A percentile compares a stretch with the other conserved stretches of the same genome.
Evolutionary conservation across 1,140 invertebrate genomes (phyloP).

Genomic region (Temnothorax longispinosus): DNA sequence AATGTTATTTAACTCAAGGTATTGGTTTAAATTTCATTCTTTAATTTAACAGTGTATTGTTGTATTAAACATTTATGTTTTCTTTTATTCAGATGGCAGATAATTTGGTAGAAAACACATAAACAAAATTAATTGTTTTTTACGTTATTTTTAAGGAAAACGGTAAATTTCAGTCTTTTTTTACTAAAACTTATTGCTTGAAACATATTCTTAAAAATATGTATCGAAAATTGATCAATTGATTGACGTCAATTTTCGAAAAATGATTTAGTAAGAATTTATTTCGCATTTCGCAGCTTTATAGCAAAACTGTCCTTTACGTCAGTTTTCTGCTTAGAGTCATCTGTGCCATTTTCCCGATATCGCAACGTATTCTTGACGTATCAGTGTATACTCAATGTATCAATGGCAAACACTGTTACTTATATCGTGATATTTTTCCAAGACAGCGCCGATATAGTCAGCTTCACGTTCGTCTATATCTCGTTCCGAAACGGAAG

Average conservation of each 20-base stretch:
- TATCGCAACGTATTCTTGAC: constrained; percentile 8
- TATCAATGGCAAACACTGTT: constrained; percentile 33
- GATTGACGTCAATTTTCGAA: not conserved
- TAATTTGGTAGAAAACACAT: not conserved
- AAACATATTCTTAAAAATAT: not conserved
- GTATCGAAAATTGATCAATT: not conserved
- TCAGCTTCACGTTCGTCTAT: not conserved
- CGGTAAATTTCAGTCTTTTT: not conserved
- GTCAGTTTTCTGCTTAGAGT: not conserved
- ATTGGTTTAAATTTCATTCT: too few species aligned
- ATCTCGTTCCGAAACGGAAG: constrained; percentile 18
- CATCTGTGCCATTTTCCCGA: constrained; percentile 22
- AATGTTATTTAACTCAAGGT: too few species aligned
- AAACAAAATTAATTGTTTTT: not conserved
- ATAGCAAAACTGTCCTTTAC: not conserved
- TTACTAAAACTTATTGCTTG: not conserved
- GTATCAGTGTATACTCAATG: constrained; percentile 5
- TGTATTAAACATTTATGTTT: not conserved
- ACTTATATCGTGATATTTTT: constrained; percentile 35
- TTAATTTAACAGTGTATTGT: too few species aligned
- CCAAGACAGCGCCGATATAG: constrained; percentile 14
- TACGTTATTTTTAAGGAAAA: not conserved
- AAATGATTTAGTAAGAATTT: constrained; percentile 3
- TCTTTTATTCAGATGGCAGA: not conserved
- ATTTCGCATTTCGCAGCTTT: not conserved